phyloP scores from a whole-genome alignment of 1,140 invertebrate species.

The Penaeus chinensis region DNA sequence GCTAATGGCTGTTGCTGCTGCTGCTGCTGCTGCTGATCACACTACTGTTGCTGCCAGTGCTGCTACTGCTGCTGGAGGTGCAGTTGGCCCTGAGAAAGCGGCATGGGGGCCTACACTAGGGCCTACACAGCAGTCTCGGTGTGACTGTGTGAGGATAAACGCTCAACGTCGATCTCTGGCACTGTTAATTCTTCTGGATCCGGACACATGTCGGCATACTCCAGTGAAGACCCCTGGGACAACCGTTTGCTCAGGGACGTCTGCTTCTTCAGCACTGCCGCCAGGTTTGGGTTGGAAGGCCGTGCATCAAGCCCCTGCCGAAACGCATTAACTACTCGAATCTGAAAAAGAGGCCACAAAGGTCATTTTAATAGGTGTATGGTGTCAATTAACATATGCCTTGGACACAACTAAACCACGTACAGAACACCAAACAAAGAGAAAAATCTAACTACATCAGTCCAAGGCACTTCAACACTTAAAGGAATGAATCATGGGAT shows the following conservation, averaged over 20 bases:
- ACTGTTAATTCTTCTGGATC: slow-evolving; percentile 81
- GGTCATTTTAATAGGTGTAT: slow-evolving; percentile 25
- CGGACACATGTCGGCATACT: slow-evolving; percentile 88
- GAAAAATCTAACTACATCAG: slow-evolving; percentile 55
- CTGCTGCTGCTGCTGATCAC: slow-evolving; percentile 54
- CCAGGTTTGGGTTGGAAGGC: slow-evolving; percentile 87
- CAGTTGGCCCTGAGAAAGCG: slow-evolving; percentile 60
- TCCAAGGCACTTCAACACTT: slow-evolving; percentile 57
- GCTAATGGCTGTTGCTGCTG: slow-evolving; percentile 52
- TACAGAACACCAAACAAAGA: slow-evolving; percentile 60
- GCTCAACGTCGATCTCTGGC: slow-evolving; percentile 89
- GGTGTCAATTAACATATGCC: slow-evolving; percentile 35
- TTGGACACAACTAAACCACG: slow-evolving; percentile 60
- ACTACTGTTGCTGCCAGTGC: slow-evolving; percentile 50
- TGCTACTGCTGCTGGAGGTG: slow-evolving; percentile 57
- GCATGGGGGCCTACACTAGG: slow-evolving; percentile 42
- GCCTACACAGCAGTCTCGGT: slow-evolving; percentile 90
- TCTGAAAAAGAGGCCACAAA: slow-evolving; percentile 77
- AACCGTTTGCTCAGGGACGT: slow-evolving; percentile 85
- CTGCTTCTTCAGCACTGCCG: slow-evolving; percentile 91
- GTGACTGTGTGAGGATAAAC: slow-evolving; percentile 90
- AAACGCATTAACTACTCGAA: slow-evolving; percentile 99
- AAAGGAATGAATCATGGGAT: slow-evolving; percentile 57
- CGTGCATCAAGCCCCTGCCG: slow-evolving; percentile 97
- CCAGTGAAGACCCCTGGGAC: slow-evolving; percentile 90